These are phyloP conservation scores for Chinchilla lanigera DNA, from an alignment of 2,113 vertebrate genomes.

Conservation along the genomic window DNA sequence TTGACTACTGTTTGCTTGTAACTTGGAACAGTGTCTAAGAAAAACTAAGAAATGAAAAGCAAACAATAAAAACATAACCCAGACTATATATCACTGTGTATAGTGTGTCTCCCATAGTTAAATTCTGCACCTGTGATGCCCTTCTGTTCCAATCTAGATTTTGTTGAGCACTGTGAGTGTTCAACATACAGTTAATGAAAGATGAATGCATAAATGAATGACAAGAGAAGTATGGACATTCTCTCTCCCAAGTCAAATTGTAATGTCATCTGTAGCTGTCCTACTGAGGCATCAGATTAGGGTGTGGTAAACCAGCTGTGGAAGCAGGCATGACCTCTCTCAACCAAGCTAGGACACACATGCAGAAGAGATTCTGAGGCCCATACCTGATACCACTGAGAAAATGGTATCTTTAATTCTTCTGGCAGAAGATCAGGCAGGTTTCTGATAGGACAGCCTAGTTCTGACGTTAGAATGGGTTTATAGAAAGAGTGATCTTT, in stretches of 20 bases:
- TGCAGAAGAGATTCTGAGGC: neutral
- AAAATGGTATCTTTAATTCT: neutral
- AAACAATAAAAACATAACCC: neutral
- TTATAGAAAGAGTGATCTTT: neutral
- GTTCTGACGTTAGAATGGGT: neutral
- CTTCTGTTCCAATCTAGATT: neutral
- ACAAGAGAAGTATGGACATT: neutral
- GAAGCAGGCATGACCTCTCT: neutral
- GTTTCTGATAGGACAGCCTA: neutral
- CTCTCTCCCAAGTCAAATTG: neutral
- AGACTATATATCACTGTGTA: neutral
- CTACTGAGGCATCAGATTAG: neutral
- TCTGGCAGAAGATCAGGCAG: neutral
- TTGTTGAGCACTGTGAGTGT: neutral
- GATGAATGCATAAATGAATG: neutral
- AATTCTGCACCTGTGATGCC: neutral
- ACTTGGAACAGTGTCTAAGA: neutral
- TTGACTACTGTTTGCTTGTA: neutral
- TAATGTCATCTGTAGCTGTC: neutral
- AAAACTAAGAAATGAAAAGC: neutral
- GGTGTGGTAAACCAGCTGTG: neutral
- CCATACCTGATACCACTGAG: neutral
- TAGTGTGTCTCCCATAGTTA: neutral
- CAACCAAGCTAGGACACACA: neutral
- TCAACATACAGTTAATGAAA: neutral